Conservation (phyloP, 1,140 invertebrate genomes). For the Hycleus cichorii region DNA sequence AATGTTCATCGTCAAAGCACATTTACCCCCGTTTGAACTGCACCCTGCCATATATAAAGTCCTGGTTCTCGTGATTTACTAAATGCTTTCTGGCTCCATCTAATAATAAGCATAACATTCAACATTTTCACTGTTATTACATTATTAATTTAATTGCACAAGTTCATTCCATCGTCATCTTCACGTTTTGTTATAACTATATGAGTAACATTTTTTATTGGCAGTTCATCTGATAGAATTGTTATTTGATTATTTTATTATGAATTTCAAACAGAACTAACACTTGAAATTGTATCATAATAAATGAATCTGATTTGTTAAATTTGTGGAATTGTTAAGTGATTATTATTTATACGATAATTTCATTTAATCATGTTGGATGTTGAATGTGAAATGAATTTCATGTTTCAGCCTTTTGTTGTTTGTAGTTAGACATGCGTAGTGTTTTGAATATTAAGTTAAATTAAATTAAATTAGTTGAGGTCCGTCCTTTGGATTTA, state of each 20-base stretch:
- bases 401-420: conserved; percentile 11
- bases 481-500: conserved; percentile 11
- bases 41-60: conserved; percentile 5
- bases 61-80: conserved; percentile 13
- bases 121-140: conserved; percentile 12
- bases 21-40: conserved; percentile 2
- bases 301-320: neutral
- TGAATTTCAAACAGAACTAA: too few relatives aligned
- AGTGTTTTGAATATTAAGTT: conserved; percentile 11
- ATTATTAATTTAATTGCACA: conserved; percentile 10
- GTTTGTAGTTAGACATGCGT: conserved; percentile 17
- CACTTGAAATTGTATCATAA: too few relatives aligned
- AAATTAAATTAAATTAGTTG: conserved; percentile 12
- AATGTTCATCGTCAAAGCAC: conserved; percentile 7
- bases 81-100: conserved; percentile 10
- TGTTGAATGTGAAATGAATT: conserved; percentile 15
- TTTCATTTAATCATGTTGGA: conserved; percentile 12
- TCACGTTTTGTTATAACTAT: too few relatives aligned
- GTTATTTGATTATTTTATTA: too few relatives aligned
- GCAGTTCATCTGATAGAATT: too few relatives aligned
- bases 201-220: too few relatives aligned
- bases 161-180: conserved; percentile 6
- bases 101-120: conserved; percentile 13
- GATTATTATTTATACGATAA: conserved; percentile 16
- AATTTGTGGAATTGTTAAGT: conserved; percentile 4